Evolutionary conservation across 1,140 invertebrate genomes (phyloP).

Genomic region (Palaemon carinicauda): DNA sequence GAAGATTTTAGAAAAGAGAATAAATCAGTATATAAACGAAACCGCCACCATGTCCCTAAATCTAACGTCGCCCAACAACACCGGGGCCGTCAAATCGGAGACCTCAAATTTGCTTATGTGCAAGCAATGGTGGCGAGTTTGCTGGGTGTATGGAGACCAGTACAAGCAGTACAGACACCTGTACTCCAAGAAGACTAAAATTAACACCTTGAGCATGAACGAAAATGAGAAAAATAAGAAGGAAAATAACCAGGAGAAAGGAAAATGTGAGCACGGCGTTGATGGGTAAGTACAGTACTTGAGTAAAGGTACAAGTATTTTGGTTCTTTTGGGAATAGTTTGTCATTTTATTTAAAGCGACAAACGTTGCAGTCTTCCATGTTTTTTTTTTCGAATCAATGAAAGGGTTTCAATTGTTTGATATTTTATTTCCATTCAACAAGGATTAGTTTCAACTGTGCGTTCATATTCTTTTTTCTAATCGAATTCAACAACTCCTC

Average conservation of each 20-base stretch:
- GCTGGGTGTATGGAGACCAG: slow-evolving; percentile 85
- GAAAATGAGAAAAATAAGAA: background rate
- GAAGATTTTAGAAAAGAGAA: too few relatives aligned
- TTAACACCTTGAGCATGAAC: slow-evolving; percentile 58
- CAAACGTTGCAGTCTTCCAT: background rate
- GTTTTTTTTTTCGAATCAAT: background rate
- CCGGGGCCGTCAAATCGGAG: slow-evolving; percentile 22
- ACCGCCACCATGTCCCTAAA: slow-evolving; percentile 34
- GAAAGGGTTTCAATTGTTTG: too few relatives aligned
- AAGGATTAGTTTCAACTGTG: too few relatives aligned
- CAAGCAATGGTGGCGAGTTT: slow-evolving; percentile 87
- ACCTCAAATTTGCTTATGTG: slow-evolving; percentile 76
- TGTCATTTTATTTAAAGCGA: background rate
- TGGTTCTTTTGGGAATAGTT: background rate
- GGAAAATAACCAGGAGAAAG: slow-evolving; percentile 2
- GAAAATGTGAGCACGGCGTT: slow-evolving; percentile 20
- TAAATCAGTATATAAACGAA: background rate
- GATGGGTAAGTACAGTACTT: background rate
- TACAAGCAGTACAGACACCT: slow-evolving; percentile 82
- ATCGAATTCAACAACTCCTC: too few relatives aligned
- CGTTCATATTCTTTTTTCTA: too few relatives aligned
- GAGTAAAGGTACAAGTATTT: too few relatives aligned
- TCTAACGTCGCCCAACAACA: slow-evolving; percentile 49
- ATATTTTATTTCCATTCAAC: too few relatives aligned
- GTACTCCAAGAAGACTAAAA: slow-evolving; percentile 72